These are phyloP conservation scores for Forficula auricularia DNA, from an alignment of 1,140 invertebrate genomes.

Conservation along the genomic window DNA sequence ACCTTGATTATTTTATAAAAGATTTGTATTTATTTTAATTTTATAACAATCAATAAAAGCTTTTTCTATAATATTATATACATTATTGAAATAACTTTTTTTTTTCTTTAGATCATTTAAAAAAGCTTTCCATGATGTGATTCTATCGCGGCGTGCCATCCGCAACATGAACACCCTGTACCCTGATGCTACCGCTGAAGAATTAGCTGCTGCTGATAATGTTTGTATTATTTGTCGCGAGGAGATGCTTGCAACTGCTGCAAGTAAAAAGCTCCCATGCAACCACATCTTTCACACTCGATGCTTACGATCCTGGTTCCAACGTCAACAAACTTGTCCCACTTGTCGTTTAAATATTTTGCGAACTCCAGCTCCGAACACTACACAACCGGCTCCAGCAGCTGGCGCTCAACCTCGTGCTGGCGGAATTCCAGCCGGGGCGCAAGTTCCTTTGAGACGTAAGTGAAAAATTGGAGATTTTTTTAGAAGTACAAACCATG, in stretches of 20 bases:
- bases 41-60: neutral
- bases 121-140: conserved; percentile 94
- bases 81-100: neutral
- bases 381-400: neutral
- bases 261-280: conserved; percentile 94
- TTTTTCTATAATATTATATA: neutral
- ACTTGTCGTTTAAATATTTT: conserved; percentile 95
- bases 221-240: conserved; percentile 98
- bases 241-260: conserved; percentile 60
- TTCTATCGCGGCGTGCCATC: conserved; percentile 89
- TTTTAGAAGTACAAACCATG: too few relatives aligned
- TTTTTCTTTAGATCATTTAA: conserved; percentile 69
- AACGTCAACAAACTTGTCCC: conserved; percentile 97
- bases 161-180: conserved; percentile 97
- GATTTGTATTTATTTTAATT: neutral
- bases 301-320: conserved; percentile 98
- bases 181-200: conserved; percentile 87
- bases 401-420: conserved; percentile 18
- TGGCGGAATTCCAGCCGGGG: conserved; percentile 25
- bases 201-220: conserved; percentile 85
- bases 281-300: conserved; percentile 98
- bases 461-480: too few relatives aligned
- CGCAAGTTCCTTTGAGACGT: conserved; percentile 11
- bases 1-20: too few relatives aligned
- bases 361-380: conserved; percentile 34